Evolutionary conservation across 2,888 invertebrate species (phyloP).

Genomic region (Ophion costatus): DNA sequence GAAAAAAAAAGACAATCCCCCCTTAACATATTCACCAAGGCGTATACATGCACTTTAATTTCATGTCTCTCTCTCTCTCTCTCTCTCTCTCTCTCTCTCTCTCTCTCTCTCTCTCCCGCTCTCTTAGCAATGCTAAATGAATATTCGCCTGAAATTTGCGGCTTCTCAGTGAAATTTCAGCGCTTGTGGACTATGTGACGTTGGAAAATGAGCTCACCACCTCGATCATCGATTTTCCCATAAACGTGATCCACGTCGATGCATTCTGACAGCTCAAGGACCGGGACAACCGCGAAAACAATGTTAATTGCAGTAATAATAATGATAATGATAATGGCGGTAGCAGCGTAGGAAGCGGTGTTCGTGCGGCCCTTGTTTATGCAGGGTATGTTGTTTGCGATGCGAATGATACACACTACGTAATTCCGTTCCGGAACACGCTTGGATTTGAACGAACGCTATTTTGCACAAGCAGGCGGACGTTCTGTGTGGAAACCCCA

Average conservation of each 20-base stretch:
- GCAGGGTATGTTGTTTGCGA: slow-evolving; percentile 8
- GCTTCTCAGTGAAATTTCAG: neutral
- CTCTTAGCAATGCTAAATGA: neutral
- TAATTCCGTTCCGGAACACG: slow-evolving; percentile 42
- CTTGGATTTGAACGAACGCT: slow-evolving; percentile 25
- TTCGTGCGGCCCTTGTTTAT: slow-evolving; percentile 10
- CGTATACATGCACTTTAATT: too few relatives aligned
- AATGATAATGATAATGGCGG: slow-evolving; percentile 7
- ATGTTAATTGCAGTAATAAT: slow-evolving; percentile 6
- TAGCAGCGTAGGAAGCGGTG: neutral
- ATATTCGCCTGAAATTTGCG: neutral
- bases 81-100: too few relatives aligned
- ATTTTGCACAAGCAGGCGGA: slow-evolving; percentile 34
- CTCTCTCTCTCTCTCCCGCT: too few relatives aligned
- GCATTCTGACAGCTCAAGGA: neutral
- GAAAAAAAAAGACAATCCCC: too few relatives aligned
- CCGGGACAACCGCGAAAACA: neutral
- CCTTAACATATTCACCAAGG: neutral
- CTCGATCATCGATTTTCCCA: neutral
- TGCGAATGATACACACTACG: slow-evolving; percentile 17
- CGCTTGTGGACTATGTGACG: neutral
- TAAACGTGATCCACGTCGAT: neutral
- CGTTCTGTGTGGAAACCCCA: slow-evolving; percentile 22
- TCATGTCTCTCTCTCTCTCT: too few relatives aligned
- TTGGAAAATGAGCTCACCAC: neutral